Conservation (phyloP, 2,113 vertebrate species). For the Neodon shergylaensis region DNA sequence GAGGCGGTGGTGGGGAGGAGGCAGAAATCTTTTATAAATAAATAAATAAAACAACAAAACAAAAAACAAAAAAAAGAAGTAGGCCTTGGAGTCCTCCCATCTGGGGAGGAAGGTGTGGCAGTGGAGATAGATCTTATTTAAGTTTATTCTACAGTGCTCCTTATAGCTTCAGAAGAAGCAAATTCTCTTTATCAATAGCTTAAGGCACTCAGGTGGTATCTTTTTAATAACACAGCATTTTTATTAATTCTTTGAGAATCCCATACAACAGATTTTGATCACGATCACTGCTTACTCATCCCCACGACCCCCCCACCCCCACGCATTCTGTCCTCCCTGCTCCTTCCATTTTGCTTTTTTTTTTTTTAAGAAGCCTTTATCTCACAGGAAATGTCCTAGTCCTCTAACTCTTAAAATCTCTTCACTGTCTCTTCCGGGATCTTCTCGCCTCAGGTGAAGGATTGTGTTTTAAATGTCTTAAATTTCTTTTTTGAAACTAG, state of each 20-base stretch:
- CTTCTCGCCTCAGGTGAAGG: slow-evolving; percentile 52
- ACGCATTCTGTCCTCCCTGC: neutral
- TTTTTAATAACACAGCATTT: neutral
- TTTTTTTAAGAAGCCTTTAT: neutral
- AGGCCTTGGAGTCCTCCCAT: neutral
- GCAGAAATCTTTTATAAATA: too few species aligned
- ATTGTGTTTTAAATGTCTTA: neutral
- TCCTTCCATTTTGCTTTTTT: neutral
- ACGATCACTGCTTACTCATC: neutral
- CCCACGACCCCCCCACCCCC: too few species aligned
- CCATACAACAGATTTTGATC: neutral
- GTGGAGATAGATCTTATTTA: slow-evolving; percentile 37
- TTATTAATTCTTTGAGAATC: neutral
- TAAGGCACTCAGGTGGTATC: slow-evolving; percentile 28
- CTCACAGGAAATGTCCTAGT: neutral
- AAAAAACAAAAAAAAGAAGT: neutral
- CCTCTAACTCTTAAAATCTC: neutral
- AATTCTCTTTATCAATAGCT: neutral
- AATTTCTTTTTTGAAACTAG: slow-evolving; percentile 60
- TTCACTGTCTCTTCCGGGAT: neutral
- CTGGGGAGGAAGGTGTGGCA: too few species aligned
- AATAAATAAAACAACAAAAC: too few species aligned
- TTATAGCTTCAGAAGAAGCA: neutral
- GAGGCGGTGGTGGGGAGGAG: too few species aligned
- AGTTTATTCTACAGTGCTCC: neutral